Evolutionary conservation across 2,888 invertebrate genomes (phyloP).

Genomic region (Antheraea assamensis): DNA sequence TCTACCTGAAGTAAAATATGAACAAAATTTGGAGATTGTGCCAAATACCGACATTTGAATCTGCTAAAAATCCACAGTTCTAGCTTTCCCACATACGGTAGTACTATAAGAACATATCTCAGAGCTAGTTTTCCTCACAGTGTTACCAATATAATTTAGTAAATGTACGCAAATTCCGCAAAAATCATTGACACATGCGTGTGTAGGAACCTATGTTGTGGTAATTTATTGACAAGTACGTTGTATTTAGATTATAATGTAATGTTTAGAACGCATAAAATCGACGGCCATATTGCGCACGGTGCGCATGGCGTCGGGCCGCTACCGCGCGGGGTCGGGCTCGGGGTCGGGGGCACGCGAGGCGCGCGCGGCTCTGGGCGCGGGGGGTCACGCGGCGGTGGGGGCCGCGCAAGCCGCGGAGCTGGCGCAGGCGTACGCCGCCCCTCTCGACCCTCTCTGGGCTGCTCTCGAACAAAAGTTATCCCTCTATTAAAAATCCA

Average conservation of each 20-base stretch:
- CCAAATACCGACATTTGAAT: too few species aligned
- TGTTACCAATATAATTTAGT: too few species aligned
- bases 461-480: constrained; percentile 66
- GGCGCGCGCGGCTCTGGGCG: constrained; percentile 43
- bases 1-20: too few species aligned
- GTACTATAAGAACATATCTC: too few species aligned
- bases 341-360: neutral
- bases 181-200: too few species aligned
- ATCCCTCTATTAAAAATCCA: constrained; percentile 8
- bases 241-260: neutral
- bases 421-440: constrained; percentile 27
- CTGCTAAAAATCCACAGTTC: too few species aligned
- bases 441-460: constrained; percentile 62
- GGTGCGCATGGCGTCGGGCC: constrained; percentile 56
- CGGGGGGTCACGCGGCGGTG: neutral
- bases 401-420: constrained; percentile 41
- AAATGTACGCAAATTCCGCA: too few species aligned
- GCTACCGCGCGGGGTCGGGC: constrained; percentile 40
- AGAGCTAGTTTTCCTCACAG: too few species aligned
- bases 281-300: constrained; percentile 69
- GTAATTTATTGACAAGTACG: neutral
- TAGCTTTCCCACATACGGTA: too few species aligned
- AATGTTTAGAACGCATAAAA: constrained; percentile 57
- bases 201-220: too few species aligned
- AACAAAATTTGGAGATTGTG: too few species aligned